Base-by-base conservation (phyloP, 2,888 invertebrate species). In the Cordylochernes scorpioides region DNA sequence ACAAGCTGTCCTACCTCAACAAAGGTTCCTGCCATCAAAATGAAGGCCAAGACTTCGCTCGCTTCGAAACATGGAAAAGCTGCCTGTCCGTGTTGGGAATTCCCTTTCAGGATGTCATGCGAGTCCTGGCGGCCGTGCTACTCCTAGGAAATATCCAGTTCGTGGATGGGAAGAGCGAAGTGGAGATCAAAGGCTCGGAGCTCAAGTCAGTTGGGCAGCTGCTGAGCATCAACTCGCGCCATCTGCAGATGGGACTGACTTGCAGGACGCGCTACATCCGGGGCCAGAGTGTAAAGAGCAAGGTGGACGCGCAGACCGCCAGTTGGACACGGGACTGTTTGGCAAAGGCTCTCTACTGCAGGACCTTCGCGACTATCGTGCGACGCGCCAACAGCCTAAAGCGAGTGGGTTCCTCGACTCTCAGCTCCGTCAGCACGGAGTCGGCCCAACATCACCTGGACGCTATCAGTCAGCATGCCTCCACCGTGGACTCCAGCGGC, bases 281-380 rank as follows among this genome's bases (percentile, higher is more conserved):
- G 29, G 71, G 71, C 10, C 68, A 74, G 49, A 59, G 75, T 33
- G 68, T 75, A 21, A 71, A 73, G 50, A 71, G 72, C 4, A 64
- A 10, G 10, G 70, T 73, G 49, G 70, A 75, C 49, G 70, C 71
- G n/a, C 68, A 71, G 44, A 69, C 74, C 63, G 63, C 78, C 8
- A 72, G 74, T 47, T 66, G 68, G 62, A 73, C 74, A 12, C 61
- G 84, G 43, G 75, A 86, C 57, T 70, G 77, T 33, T 60, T 84
- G 44, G 77, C 82, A 16, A 77, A 78, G 55, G 82, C 84, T 12
- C 62, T 88, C 18, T 88, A 86, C 55, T 82, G 78, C 51, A 70
- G 86, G 43, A 84, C 84, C 7, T 78, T 86, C 13, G 78, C 80
- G 13, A 84, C 84, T 15, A 82, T 88, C 44, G 78, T 86, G 17